Evolutionary conservation across 2,113 vertebrate species (phyloP).

Genomic region (Plotosus lineatus): DNA sequence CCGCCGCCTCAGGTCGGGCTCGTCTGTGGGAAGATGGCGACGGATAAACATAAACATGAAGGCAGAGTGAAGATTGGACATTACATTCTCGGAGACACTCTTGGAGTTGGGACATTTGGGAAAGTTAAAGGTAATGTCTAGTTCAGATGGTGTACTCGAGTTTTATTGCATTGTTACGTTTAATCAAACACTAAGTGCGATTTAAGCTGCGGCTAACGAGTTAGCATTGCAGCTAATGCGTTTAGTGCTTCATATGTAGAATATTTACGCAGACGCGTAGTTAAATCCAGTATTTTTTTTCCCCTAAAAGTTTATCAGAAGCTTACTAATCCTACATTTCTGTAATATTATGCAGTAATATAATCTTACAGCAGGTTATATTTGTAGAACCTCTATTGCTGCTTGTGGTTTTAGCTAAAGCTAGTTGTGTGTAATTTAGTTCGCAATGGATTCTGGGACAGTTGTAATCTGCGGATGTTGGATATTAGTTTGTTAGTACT

Average conservation of each 20-base stretch:
- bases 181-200: neutral
- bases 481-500: neutral
- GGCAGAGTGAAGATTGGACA: slow-evolving; percentile 96
- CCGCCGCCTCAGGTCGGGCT: slow-evolving; percentile 73
- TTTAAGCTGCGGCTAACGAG: neutral
- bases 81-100: slow-evolving; percentile 92
- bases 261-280: neutral
- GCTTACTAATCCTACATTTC: neutral
- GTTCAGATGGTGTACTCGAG: neutral
- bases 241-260: slow-evolving; percentile 11
- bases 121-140: slow-evolving; percentile 88
- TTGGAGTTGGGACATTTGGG: slow-evolving; percentile 94
- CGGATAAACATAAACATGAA: slow-evolving; percentile 94
- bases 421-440: neutral
- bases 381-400: neutral
- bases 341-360: neutral
- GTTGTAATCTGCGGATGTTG: neutral
- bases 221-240: slow-evolving; percentile 14
- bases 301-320: too few relatives aligned
- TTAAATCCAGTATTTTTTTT: neutral
- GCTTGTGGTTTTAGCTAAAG: neutral
- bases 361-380: neutral
- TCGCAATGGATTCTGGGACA: neutral
- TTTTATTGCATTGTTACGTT: neutral
- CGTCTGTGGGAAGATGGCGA: slow-evolving; percentile 89